Base-by-base conservation (phyloP, 2,113 vertebrate species). In the Eublepharis macularius region DNA sequence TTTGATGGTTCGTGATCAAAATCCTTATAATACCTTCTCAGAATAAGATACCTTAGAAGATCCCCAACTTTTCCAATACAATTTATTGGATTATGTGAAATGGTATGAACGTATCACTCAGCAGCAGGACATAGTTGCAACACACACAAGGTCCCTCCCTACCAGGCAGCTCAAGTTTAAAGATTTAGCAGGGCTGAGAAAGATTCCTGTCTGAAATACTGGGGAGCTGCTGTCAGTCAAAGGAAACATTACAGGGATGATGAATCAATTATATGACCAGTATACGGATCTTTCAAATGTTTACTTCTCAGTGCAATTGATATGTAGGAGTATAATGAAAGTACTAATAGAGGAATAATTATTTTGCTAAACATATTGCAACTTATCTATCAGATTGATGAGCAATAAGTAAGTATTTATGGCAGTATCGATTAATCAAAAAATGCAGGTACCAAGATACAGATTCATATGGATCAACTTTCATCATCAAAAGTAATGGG, bases 301-400 rank as follows among this genome's bases (percentile, higher is more conserved):
- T 19, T 6, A 47, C 43, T 34, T 49, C 29, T 32, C 9, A 41
- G 29, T 41, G 36, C 14, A 87, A 41, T 39, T 81, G 13, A 43
- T 82, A 17, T 39, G 80, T 65, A 78, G 34, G 78, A 85, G 80
- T 70, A 21, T 43, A 75, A 63, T 81, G 75, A 0, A 19, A 57
- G 11, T 79, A 79, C 47, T 80, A 75, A 68, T 41, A 83, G 14
- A 80, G 19, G 43, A 41, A 12, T 26, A 21, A 19, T 29, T 7
- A 72, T 85, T 87, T 86, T 43, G 79, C 19, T 34, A 45, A 43
- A 77, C 26, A 34, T 32, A 90, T 54, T 16, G 68, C 81, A 75
- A 91, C 90, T 95, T 92, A 92, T 91, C 87, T 90, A 83, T 2
- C 4, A 4, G 10, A 17, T 21, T 74, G 80, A 84, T 12, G 82